Evolutionary conservation across 2,888 invertebrate genomes (phyloP), one percentile per base, ranked within the genome.

Genomic region (Cyaniris semiargus): DNA sequence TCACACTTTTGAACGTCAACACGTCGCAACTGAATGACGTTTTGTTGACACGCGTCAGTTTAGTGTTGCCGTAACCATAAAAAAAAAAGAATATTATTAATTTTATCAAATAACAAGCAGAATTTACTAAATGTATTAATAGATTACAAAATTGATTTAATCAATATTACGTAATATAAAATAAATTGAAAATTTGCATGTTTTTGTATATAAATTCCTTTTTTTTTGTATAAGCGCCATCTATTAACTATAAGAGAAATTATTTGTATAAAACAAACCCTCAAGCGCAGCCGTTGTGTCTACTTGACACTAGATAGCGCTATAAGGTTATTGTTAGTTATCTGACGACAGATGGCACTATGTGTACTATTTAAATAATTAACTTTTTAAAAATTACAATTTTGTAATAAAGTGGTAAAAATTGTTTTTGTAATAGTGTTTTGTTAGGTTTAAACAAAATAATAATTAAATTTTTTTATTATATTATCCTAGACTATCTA

Each of bases 1-100:
- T 79, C 80, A 78, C 78, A 76, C 76, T 71, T 77, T 82, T 7
- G 48, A 83, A 84, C 81, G 80, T 81, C 84, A 85, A 85, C 84
- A 85, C 84, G 85, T 85, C 85, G 84, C 83, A 78, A 78, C 75
- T 76, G 80, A 78, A 81, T 80, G 75, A 79, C 76, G 75, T 23
- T 56, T 75, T 80, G 80, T 66, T 82, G 83, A 86, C 86, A 86
- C 86, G 85, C 83, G 86, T 85, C 84, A 83, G 70, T 78, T 82
- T 80, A 76, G 80, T 82, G 82, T 84, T 86, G 80, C 83, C 77
- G 27, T 66, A 27, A 27, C 15, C 15, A 27, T 1, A 66, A 66
- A 3, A 18, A 27, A 27, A 2, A 5, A 58, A 58, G 2, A 21
- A 7, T 58, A 8, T 21, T n/a, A 58, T 7, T 18, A 1, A 44